phyloP scores from a whole-genome alignment of 2,888 invertebrate genomes.

The Sisyra terminalis region DNA sequence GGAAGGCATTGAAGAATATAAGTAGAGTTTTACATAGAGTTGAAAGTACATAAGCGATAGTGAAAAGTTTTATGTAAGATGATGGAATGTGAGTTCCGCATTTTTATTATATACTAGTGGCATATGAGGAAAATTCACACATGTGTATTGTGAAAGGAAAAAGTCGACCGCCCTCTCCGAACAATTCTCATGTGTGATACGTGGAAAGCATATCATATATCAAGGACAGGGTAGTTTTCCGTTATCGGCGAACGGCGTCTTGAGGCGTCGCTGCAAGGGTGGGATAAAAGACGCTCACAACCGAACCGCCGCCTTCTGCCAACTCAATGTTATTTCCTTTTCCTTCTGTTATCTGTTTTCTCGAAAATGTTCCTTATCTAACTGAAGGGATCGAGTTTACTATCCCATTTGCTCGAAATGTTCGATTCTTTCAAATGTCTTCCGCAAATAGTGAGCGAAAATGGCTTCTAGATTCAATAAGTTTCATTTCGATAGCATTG shows the following conservation, averaged over 20 bases:
- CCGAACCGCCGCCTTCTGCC: slow-evolving; percentile 1
- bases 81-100: too few species aligned
- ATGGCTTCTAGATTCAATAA: too few species aligned
- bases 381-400: too few species aligned
- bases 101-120: too few species aligned
- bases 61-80: too few species aligned
- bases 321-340: slow-evolving; percentile 3
- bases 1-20: background rate
- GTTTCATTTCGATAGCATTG: too few species aligned
- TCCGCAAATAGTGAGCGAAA: too few species aligned
- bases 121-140: background rate
- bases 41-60: too few species aligned
- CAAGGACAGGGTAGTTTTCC: background rate
- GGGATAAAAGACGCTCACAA: slow-evolving; percentile 1
- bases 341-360: slow-evolving; percentile 3
- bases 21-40: background rate
- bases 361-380: background rate
- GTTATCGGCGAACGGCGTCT: slow-evolving; percentile 3
- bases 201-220: slow-evolving; percentile 1
- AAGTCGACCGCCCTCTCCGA: slow-evolving; percentile 5
- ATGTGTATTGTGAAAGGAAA: background rate
- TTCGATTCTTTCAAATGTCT: too few species aligned
- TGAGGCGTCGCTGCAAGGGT: slow-evolving; percentile 1
- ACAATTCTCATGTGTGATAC: slow-evolving; percentile 8
- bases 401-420: too few species aligned